Evolutionary conservation across 1,140 invertebrate genomes (phyloP), one percentile per base, ranked within the genome.

Genomic region (Littorina saxatilis): DNA sequence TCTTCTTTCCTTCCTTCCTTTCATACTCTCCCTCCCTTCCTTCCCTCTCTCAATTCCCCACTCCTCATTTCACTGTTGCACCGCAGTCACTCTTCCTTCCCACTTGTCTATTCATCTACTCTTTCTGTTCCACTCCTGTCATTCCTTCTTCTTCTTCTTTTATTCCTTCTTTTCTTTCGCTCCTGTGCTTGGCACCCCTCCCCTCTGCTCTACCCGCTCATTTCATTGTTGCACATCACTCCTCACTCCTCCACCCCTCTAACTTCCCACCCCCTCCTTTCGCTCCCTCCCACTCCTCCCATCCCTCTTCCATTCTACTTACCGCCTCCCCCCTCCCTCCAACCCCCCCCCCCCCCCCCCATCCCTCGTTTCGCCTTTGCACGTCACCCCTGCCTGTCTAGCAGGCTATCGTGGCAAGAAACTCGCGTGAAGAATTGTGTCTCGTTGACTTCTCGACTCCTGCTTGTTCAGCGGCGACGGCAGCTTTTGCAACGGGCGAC

Each of bases 371-470:
- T 4, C 27, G 61, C 27, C 23, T 39, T 9, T 39, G 66, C 37
- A 68, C 7, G 43, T 17, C 43, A 5, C 7, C 7, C 43, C 7
- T 47, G 43, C 43, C 43, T 17, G 43, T 17, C 17, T n/a, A n/a
- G n/a, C n/a, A n/a, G n/a, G n/a, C n/a, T n/a, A n/a, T n/a, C n/a
- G n/a, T n/a, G n/a, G n/a, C n/a, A n/a, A n/a, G 43, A 47, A 47
- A 47, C 43, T 9, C n/a, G n/a, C n/a, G 43, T 47, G 43, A 47
- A 68, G 66, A 68, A 68, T 39, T 29, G 66, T 47, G 43, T 17
- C 66, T 68, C 39, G 66, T 68, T 68, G 66, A 68, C 66, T 68
- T 68, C 66, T 39, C 66, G 35, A 27, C 66, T 68, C 32, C 66
- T 11, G 13, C 35, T n/a, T n/a, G 29, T 68, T 32, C 35, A 32